These are phyloP conservation scores for Hipparchia semele DNA, from an alignment of 2,888 invertebrate genomes.

Conservation along the genomic window DNA sequence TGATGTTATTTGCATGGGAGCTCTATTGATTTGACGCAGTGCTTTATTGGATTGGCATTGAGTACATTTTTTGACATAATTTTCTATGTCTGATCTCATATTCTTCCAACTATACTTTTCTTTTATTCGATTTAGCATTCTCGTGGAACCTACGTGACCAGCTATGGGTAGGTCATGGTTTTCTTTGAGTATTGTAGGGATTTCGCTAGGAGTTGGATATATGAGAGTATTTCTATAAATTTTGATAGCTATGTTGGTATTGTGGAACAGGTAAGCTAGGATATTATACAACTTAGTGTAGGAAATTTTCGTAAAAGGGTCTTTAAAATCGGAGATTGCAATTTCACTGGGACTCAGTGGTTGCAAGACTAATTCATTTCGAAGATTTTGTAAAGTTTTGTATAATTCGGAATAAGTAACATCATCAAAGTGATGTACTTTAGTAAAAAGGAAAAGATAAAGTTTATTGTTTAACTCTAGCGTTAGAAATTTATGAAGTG, in stretches of 20 bases:
- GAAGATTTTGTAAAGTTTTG: constrained; percentile 1
- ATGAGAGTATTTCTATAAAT: constrained; percentile 18
- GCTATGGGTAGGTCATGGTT: constrained; percentile 36
- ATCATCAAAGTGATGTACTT: constrained; percentile 31
- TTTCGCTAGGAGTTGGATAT: constrained; percentile 32
- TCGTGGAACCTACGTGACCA: constrained; percentile 26
- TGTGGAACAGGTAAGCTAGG: not conserved
- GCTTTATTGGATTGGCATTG: constrained; percentile 19
- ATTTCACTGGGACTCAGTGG: not conserved
- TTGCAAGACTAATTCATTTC: not conserved
- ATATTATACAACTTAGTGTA: not conserved
- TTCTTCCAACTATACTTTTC: constrained; percentile 19
- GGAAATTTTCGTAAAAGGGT: not conserved
- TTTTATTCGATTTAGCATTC: constrained; percentile 28
- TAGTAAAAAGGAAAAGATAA: constrained; percentile 33
- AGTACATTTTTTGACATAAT: constrained; percentile 16
- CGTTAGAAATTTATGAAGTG: constrained; percentile 13
- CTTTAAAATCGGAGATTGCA: not conserved
- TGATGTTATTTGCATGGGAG: constrained; percentile 44
- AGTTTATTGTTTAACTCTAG: constrained; percentile 16
- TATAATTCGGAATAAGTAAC: constrained; percentile 29
- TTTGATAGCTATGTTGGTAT: not conserved
- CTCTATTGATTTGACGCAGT: not conserved
- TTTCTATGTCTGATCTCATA: constrained; percentile 13
- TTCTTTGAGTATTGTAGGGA: constrained; percentile 30